Base-by-base conservation (phyloP, 2,888 invertebrate species). In the Coecobrya sp. region DNA sequence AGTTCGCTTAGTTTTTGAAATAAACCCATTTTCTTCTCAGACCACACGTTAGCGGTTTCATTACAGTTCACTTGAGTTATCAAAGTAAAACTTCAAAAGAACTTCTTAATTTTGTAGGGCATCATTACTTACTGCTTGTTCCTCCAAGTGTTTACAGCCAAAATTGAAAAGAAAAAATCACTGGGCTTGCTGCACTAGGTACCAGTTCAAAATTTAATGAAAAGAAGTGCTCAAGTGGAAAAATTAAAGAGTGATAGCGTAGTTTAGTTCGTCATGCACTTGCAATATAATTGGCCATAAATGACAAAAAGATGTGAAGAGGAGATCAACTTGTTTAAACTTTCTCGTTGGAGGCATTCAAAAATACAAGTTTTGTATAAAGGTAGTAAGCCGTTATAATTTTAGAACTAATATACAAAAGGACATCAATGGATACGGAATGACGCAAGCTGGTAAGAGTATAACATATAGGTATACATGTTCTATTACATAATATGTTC, bases 21-120 rank as follows among this genome's bases (percentile, higher is more conserved):
- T n/a, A n/a, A n/a, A n/a, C n/a, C n/a, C 36, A 36, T 36, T 36
- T 36, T 36, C 36, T 2, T 36, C 36, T 36, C 36, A 36, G 36
- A 2, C 36, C 36, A 36, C 36, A 36, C 36, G 2, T 36, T 36
- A 55, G n/a, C 4, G 55, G n/a, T 55, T 55, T n/a, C 52, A n/a
- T 11, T 16, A 55, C 55, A n/a, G 36, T 36, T n/a, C 55, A 55
- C n/a, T 55, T 55, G 19, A 55, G 55, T 76, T 76, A 19, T 76
- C 76, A 76, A 76, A 79, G 52, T 22, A 79, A 73, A 79, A 79
- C 79, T 52, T 52, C 52, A 79, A 79, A 79, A 27, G 79, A 79
- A 52, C 45, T 79, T 52, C 5, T 5, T 79, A 52, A 79, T 79
- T 79, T 36, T 11, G 45, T 7, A 27, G 70, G 25, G 27, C 79